These are phyloP conservation scores for Kradibia gibbosae DNA, from an alignment of 1,140 invertebrate species.

Conservation along the genomic window DNA sequence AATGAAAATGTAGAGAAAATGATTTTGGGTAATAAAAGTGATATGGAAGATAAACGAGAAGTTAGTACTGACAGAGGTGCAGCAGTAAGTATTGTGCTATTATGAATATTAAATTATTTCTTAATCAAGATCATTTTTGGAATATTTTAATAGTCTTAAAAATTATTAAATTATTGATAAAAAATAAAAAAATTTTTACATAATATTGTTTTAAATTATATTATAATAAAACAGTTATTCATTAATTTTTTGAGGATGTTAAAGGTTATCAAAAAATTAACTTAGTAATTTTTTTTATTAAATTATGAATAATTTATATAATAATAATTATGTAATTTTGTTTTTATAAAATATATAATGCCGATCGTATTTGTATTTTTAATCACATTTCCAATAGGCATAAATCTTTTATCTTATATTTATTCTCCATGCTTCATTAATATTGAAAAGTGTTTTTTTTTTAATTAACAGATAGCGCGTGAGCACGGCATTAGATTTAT, in stretches of 20 bases:
- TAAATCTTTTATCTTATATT: not conserved
- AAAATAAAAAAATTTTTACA: too few relatives aligned
- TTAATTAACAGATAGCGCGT: conserved; percentile 86
- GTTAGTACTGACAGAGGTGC: conserved; percentile 92
- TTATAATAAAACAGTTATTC: too few relatives aligned
- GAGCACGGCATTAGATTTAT: conserved; percentile 98
- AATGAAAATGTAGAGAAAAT: conserved; percentile 99
- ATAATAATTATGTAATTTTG: too few relatives aligned
- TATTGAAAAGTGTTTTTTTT: conserved; percentile 19
- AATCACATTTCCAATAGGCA: not conserved
- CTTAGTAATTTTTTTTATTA: too few relatives aligned
- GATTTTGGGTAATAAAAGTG: conserved; percentile 99
- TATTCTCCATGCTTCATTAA: conserved; percentile 8
- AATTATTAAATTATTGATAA: too few relatives aligned
- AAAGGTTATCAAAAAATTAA: too few relatives aligned
- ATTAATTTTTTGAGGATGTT: too few relatives aligned
- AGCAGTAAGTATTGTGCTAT: conserved; percentile 77
- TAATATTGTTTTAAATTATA: too few relatives aligned
- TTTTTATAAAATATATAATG: too few relatives aligned
- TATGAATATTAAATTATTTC: not conserved
- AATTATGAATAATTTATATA: too few relatives aligned
- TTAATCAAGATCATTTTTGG: conserved; percentile 7
- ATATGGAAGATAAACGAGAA: conserved; percentile 97
- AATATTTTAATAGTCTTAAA: too few relatives aligned
- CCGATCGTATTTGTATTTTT: not conserved